phyloP scores from a whole-genome alignment of 1,140 invertebrate genomes.

The Drosophila pseudoobscura region DNA sequence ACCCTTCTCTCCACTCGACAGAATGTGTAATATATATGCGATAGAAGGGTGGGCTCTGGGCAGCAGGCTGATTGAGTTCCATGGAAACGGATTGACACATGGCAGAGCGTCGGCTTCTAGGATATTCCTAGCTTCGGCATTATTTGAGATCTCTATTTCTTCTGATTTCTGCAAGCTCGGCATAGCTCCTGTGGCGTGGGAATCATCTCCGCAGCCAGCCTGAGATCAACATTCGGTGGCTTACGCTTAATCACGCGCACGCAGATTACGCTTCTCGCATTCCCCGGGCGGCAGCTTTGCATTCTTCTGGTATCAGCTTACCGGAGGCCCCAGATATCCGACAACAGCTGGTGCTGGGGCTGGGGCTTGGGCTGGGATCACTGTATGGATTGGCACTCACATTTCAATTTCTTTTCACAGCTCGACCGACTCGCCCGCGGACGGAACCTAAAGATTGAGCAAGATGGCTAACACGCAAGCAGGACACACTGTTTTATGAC shows the following conservation, averaged over 20 bases:
- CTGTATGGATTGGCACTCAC: conserved; percentile 1
- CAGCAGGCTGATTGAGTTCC: too few relatives aligned
- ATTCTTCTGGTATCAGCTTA: conserved; percentile 45
- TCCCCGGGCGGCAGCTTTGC: conserved; percentile 13
- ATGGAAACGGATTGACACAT: too few relatives aligned
- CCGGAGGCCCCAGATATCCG: conserved; percentile 20
- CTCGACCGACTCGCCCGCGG: conserved; percentile 13
- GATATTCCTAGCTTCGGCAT: too few relatives aligned
- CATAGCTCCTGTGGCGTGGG: too few relatives aligned
- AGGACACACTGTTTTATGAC: conserved; percentile 62
- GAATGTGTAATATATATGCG: too few relatives aligned
- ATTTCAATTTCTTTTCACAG: conserved; percentile 45
- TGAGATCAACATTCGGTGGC: neutral
- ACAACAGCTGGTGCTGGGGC: conserved; percentile 8
- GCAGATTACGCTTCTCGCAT: conserved; percentile 30
- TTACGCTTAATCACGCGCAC: conserved; percentile 5
- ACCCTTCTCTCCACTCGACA: too few relatives aligned
- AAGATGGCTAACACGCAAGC: conserved; percentile 51
- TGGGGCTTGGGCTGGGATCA: neutral
- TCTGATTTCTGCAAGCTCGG: too few relatives aligned
- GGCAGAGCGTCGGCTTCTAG: too few relatives aligned
- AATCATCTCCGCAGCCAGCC: too few relatives aligned
- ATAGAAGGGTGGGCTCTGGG: too few relatives aligned
- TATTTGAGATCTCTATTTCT: too few relatives aligned
- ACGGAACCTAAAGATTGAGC: conserved; percentile 52